A percentile compares a stretch with the other conserved stretches of the same genome.
Evolutionary conservation across 2,113 vertebrate species (phyloP).

Genomic region (Macrotus californicus): DNA sequence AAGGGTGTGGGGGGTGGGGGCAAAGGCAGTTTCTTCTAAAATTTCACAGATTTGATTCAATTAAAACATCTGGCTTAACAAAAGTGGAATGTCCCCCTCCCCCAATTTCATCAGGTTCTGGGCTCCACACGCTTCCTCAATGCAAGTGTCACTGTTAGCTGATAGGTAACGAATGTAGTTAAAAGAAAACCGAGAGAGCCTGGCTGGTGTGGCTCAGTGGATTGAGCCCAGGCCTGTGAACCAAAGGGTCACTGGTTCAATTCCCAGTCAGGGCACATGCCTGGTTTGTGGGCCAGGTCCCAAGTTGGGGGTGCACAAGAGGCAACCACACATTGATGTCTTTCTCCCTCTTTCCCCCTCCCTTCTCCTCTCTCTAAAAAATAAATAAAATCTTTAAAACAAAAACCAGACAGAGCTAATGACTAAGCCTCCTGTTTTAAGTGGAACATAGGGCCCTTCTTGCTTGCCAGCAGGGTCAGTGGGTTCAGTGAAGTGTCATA

Average conservation of each 20-base stretch:
- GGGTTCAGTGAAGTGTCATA: not conserved
- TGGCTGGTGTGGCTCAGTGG: too few species aligned
- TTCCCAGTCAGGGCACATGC: too few species aligned
- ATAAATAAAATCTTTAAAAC: too few species aligned
- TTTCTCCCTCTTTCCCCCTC: too few species aligned
- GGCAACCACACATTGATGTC: too few species aligned
- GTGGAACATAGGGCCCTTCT: not conserved
- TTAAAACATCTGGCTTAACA: slow-evolving; percentile 62
- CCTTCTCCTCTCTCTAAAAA: too few species aligned
- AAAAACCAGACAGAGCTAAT: not conserved
- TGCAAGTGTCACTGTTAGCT: not conserved
- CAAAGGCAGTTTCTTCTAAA: not conserved
- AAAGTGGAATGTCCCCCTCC: not conserved
- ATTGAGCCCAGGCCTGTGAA: too few species aligned
- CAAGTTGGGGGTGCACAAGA: too few species aligned
- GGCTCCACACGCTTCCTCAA: not conserved
- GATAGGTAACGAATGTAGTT: not conserved
- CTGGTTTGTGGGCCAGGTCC: too few species aligned
- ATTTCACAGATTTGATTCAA: slow-evolving; percentile 42
- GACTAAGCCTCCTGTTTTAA: not conserved
- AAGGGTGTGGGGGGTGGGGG: not conserved
- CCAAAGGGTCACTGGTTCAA: too few species aligned
- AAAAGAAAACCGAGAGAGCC: not conserved
- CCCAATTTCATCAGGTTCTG: not conserved
- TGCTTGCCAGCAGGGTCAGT: not conserved